Base-by-base conservation (phyloP, 2,797 vertebrate species). In the Pseudomugil tenellus region DNA sequence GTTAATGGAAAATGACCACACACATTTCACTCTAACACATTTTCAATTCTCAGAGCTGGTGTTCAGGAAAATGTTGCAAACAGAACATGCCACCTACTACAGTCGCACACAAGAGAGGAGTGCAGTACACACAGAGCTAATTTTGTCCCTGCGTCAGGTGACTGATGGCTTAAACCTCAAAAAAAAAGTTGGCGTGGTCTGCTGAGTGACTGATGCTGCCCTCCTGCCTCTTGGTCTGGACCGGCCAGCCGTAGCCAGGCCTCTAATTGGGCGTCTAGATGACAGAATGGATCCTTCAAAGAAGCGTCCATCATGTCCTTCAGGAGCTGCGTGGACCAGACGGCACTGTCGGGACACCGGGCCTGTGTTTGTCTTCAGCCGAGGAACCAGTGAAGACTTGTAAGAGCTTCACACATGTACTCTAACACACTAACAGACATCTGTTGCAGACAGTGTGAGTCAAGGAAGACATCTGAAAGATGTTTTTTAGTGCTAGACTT, bases 251-350 rank as follows among this genome's bases (percentile, higher is more conserved):
- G 0, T 75, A 57, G 72, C 80, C 56, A 53, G 48, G 46, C 16
- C 60, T 21, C 76, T 90, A 88, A 91, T 86, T 87, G 80, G 72
- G 65, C 78, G 51, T 89, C 88, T 80, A 78, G 87, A 84, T 80
- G 84, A 85, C 88, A 83, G 84, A 82, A 71, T 74, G 81, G 74
- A 78, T 61, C 70, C 72, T 63, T 79, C 70, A 76, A 58, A 73
- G 59, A 67, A 19, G 56, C 74, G 83, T 89, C 79, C 71, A 86
- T 88, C 84, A 84, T 60, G 85, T 83, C 68, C 48, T 75, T 72
- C 59, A 65, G 70, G 66, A 84, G 71, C 70, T 58, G 7, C 49
- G 0, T 58, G 63, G 74, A 66, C 71, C 79, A 76, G 74, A 74
- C 67, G 58, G 77, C 58, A 4, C 63, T 29, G 63, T 67, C 76